Conservation (phyloP, 2,888 invertebrate species). For the Schrankia costaestrigalis region DNA sequence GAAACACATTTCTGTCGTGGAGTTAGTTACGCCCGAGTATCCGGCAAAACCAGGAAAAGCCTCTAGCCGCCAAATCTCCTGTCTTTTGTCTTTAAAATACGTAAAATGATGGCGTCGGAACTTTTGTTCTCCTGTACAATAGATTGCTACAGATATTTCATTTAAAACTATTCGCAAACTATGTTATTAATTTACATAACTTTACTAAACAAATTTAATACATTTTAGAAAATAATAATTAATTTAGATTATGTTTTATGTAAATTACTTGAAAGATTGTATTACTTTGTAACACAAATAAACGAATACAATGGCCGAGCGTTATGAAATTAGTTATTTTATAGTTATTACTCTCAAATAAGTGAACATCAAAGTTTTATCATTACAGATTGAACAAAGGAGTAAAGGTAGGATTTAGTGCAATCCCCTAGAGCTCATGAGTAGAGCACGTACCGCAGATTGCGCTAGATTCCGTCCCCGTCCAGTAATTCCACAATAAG, state of each 20-base stretch:
- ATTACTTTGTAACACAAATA: no score
- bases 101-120: conserved; percentile 23
- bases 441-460: conserved; percentile 31
- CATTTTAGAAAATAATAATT: conserved; percentile 7
- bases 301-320: no score
- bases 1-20: conserved; percentile 62
- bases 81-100: conserved; percentile 52
- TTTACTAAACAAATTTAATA: conserved; percentile 15
- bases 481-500: conserved; percentile 28
- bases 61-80: conserved; percentile 53
- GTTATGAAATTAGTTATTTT: no score
- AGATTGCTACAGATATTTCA: conserved; percentile 3
- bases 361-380: conserved; percentile 37
- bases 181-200: not conserved
- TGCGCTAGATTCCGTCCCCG: conserved; percentile 23
- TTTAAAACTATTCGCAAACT: conserved; percentile 2
- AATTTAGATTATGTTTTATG: not conserved
- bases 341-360: no score
- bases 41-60: conserved; percentile 51
- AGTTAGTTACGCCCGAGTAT: conserved; percentile 63
- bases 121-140: conserved; percentile 15
- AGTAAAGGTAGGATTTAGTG: conserved; percentile 25
- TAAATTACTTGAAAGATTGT: conserved; percentile 1
- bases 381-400: conserved; percentile 34
- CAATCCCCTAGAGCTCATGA: conserved; percentile 29